phyloP scores from a whole-genome alignment of 2,888 invertebrate genomes.

The Agrochola lychnidis region DNA sequence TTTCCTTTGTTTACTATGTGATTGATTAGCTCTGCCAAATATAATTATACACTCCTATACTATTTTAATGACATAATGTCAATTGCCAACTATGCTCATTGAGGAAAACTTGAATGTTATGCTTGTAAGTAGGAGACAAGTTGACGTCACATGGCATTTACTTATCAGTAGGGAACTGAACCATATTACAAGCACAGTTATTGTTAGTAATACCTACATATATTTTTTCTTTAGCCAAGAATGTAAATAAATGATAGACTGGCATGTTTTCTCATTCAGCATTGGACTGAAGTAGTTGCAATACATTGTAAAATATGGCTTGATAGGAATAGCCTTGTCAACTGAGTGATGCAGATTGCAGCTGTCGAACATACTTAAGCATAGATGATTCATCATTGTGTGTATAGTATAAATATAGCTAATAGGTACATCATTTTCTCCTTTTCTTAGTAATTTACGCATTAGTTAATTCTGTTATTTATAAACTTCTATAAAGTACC shows the following conservation, averaged over 20 bases:
- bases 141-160: slow-evolving; percentile 21
- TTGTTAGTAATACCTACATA: not conserved
- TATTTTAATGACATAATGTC: slow-evolving; percentile 35
- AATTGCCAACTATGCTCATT: slow-evolving; percentile 30
- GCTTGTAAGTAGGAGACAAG: slow-evolving; percentile 4
- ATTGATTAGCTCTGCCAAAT: slow-evolving; percentile 43
- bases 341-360: slow-evolving; percentile 41
- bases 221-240: not conserved
- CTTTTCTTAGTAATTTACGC: slow-evolving; percentile 31
- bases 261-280: slow-evolving; percentile 32
- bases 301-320: slow-evolving; percentile 44
- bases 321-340: slow-evolving; percentile 52
- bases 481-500: not conserved
- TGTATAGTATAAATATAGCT: slow-evolving; percentile 6
- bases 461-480: slow-evolving; percentile 5
- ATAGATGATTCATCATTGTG: slow-evolving; percentile 20
- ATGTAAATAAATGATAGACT: slow-evolving; percentile 1
- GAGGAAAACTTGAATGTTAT: slow-evolving; percentile 45
- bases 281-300: slow-evolving; percentile 20
- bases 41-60: slow-evolving; percentile 25
- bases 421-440: slow-evolving; percentile 7
- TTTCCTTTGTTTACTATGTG: slow-evolving; percentile 39
- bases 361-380: slow-evolving; percentile 33
- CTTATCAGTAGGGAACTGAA: slow-evolving; percentile 40
- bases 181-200: slow-evolving; percentile 9